Percentiles rank a stretch among this genome's conserved stretches.
Evolutionary conservation across 2,797 vertebrate species (phyloP).

Genomic region (Remorina albescens): DNA sequence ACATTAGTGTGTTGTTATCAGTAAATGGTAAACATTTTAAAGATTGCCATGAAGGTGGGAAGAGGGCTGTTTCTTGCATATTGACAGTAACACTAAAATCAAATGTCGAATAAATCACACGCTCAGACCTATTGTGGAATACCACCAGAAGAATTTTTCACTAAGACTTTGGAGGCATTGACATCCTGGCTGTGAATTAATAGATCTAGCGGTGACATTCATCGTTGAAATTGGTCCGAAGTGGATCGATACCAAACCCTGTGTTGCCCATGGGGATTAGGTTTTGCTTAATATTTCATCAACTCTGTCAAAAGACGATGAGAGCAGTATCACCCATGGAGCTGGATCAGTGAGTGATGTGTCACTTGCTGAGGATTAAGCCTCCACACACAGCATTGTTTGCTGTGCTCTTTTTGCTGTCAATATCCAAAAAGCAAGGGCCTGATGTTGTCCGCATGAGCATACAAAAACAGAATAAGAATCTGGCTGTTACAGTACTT

Average conservation of each 20-base stretch:
- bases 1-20: no score
- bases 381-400: constrained; percentile 40
- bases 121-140: constrained; percentile 4
- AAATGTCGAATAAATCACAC: constrained; percentile 11
- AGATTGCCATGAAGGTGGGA: no score
- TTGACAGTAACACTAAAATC: constrained; percentile 9
- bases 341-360: constrained; percentile 54
- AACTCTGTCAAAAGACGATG: constrained; percentile 48
- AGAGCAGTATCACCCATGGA: constrained; percentile 37
- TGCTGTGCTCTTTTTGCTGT: constrained; percentile 40
- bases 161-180: constrained; percentile 40
- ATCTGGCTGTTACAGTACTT: constrained; percentile 67
- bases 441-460: constrained; percentile 44
- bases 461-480: constrained; percentile 48
- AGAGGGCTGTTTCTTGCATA: not conserved
- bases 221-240: constrained; percentile 52
- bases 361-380: constrained; percentile 51
- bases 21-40: no score
- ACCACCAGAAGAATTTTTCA: constrained; percentile 21
- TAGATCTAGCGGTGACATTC: constrained; percentile 8
- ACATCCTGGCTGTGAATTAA: constrained; percentile 36
- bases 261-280: constrained; percentile 56
- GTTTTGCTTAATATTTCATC: constrained; percentile 70
- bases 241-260: constrained; percentile 61
- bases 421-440: constrained; percentile 44